phyloP scores from a whole-genome alignment of 1,140 invertebrate species.

The Scaptomyza montana region DNA sequence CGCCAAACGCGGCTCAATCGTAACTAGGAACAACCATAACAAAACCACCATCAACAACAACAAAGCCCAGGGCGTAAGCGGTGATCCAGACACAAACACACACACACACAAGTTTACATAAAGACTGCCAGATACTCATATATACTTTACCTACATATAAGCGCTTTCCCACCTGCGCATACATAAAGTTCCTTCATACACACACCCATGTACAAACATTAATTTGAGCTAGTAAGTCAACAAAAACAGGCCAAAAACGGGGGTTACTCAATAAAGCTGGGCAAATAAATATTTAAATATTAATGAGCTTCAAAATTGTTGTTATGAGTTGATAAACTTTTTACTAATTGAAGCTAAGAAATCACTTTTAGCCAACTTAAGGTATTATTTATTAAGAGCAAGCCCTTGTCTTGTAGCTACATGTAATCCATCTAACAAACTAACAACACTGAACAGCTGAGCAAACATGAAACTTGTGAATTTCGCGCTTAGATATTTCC shows the following conservation, averaged over 20 bases:
- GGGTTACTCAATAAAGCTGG: slow-evolving; percentile 5
- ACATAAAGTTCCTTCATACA: not conserved
- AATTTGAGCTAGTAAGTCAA: slow-evolving; percentile 29
- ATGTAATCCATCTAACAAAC: not conserved
- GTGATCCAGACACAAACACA: slow-evolving; percentile 6
- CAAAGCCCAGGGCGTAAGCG: slow-evolving; percentile 19
- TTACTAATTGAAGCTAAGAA: not conserved
- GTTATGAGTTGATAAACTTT: not conserved
- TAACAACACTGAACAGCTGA: not conserved
- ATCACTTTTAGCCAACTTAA: not conserved
- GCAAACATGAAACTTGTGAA: slow-evolving; percentile 8
- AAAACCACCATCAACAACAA: slow-evolving; percentile 47
- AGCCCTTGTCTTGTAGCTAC: not conserved
- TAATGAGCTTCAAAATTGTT: not conserved
- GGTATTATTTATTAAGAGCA: not conserved
- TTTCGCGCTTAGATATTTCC: slow-evolving; percentile 14
- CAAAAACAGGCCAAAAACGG: slow-evolving; percentile 14
- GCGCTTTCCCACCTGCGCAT: not conserved
- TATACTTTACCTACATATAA: slow-evolving; percentile 1
- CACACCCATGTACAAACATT: slow-evolving; percentile 1
- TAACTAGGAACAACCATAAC: slow-evolving; percentile 49
- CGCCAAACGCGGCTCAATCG: slow-evolving; percentile 39
- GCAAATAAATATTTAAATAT: not conserved
- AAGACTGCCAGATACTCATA: slow-evolving; percentile 10
- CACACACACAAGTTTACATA: slow-evolving; percentile 18